A percentile compares a stretch with the other conserved stretches of the same genome.
Evolutionary conservation across 1,140 invertebrate species (phyloP).

Genomic region (Drosophila ambigua): DNA sequence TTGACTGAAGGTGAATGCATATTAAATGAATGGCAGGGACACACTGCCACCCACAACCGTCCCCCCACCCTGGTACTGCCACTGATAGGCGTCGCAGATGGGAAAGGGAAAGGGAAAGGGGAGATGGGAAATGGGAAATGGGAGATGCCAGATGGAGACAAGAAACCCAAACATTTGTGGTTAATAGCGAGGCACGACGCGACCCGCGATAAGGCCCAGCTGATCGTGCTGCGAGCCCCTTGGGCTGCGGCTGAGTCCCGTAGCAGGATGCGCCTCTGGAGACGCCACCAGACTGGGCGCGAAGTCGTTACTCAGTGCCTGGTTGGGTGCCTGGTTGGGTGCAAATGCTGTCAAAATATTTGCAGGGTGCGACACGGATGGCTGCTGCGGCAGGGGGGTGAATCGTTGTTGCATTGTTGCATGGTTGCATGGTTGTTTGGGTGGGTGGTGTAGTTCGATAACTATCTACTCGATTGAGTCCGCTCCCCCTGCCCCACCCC

Average conservation of each 20-base stretch:
- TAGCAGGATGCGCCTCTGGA: too few species aligned
- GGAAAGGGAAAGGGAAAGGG: too few species aligned
- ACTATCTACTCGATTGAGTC: conserved; percentile 41
- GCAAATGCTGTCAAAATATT: conserved; percentile 69
- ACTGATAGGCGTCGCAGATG: too few species aligned
- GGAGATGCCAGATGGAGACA: background rate
- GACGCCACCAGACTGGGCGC: background rate
- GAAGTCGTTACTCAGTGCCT: conserved; percentile 7
- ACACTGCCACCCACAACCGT: too few species aligned
- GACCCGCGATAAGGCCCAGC: conserved; percentile 14
- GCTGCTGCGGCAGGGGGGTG: too few species aligned
- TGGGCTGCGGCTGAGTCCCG: background rate
- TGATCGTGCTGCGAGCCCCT: conserved; percentile 1
- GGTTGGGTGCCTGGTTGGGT: conserved; percentile 17
- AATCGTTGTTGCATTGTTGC: background rate
- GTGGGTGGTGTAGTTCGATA: conserved; percentile 20
- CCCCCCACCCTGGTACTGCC: too few species aligned
- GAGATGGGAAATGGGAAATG: background rate
- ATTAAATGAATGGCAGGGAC: too few species aligned
- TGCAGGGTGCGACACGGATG: conserved; percentile 16
- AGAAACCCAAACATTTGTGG: conserved; percentile 55
- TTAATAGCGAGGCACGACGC: conserved; percentile 46
- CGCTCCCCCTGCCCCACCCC: background rate
- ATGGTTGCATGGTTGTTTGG: conserved; percentile 14
- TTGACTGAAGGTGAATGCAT: too few species aligned